Evolutionary conservation across 2,797 vertebrate species (phyloP), one percentile per base, ranked within the genome.

Genomic region (Propithecus deckenii): DNA sequence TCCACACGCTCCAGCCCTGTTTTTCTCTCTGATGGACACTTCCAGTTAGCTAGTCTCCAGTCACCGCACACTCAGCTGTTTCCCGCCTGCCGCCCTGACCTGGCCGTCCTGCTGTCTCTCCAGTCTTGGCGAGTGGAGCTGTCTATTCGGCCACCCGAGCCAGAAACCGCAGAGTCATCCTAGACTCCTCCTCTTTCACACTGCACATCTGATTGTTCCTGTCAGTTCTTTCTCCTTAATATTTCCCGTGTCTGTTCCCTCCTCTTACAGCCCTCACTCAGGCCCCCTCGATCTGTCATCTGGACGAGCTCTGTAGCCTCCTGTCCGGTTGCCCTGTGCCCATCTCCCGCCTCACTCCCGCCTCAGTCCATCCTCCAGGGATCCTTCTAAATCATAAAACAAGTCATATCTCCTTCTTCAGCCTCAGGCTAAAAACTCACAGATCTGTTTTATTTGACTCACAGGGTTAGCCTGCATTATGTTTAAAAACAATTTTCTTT

Each of bases 401-500:
- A 88, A 61, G 65, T 86, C 22, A 1, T 61, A 38, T 91, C 43
- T 91, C 30, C 30, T 28, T 89, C 55, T 67, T 93, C 72, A 74
- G 63, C 28, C 43, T 48, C 10, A 93, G 41, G 57, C 67, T 86
- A 41, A 74, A 91, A 89, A 69, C 52, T 30, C 74, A 55, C 46
- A 67, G 63, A 46, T 81, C 35, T 48, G 17, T 71, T 89, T 91
- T 78, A 25, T 83, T 92, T 91, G n/a, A 55, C 30, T 91, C 14
- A 50, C 4, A 63, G 25, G 69, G 28, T 91, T 84, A 72, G 55
- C 32, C 83, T 74, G 78, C 28, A 87, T 71, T 48, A 23, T 63
- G 9, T 90, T 91, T 86, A 75, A 91, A 79, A 86, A 23, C 74
- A 63, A 14, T 50, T 90, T 97, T 87, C 75, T 61, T 96, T 72